Percentiles rank a stretch among this genome's conserved stretches.
Evolutionary conservation across 2,888 invertebrate genomes (phyloP).

Genomic region (Nomada fabriciana): DNA sequence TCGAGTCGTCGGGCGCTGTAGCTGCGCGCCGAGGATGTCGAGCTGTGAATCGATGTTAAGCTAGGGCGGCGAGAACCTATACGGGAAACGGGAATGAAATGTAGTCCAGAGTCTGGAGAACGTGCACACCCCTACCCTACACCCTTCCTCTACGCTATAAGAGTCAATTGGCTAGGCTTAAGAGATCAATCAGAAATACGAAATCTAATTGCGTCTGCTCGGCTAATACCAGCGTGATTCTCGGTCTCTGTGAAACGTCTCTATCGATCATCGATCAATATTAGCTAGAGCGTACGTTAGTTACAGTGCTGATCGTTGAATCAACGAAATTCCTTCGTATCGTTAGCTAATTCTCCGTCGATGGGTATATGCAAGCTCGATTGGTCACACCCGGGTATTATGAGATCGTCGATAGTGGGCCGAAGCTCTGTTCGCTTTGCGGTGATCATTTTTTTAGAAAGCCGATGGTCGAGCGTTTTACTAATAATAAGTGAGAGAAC

Average conservation of each 20-base stretch:
- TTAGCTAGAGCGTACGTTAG: not conserved
- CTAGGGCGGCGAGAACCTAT: slow-evolving; percentile 95
- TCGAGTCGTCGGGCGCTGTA: slow-evolving; percentile 93
- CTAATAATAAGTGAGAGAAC: not conserved
- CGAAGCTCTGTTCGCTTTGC: not conserved
- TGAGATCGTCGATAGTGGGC: not conserved
- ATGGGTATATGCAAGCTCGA: slow-evolving; percentile 39
- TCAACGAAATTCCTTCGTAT: slow-evolving; percentile 13
- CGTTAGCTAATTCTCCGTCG: slow-evolving; percentile 14
- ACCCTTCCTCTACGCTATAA: slow-evolving; percentile 40
- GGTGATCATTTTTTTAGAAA: not conserved
- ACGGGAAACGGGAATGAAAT: slow-evolving; percentile 1
- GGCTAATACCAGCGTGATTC: slow-evolving; percentile 42
- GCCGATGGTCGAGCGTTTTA: not conserved
- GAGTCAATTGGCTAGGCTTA: slow-evolving; percentile 40
- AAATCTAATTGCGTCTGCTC: slow-evolving; percentile 53
- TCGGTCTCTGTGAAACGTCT: not conserved
- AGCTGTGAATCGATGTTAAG: slow-evolving; percentile 94
- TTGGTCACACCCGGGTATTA: slow-evolving; percentile 10
- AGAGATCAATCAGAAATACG: slow-evolving; percentile 31
- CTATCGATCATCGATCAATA: slow-evolving; percentile 1
- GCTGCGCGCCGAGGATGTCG: slow-evolving; percentile 92
- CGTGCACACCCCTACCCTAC: not conserved
- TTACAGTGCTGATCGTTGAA: not conserved
- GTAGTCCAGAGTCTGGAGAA: slow-evolving; percentile 4